Evolutionary conservation across 2,888 invertebrate species (phyloP), one percentile per base, ranked within the genome.

Genomic region (Dendrolimus houi): DNA sequence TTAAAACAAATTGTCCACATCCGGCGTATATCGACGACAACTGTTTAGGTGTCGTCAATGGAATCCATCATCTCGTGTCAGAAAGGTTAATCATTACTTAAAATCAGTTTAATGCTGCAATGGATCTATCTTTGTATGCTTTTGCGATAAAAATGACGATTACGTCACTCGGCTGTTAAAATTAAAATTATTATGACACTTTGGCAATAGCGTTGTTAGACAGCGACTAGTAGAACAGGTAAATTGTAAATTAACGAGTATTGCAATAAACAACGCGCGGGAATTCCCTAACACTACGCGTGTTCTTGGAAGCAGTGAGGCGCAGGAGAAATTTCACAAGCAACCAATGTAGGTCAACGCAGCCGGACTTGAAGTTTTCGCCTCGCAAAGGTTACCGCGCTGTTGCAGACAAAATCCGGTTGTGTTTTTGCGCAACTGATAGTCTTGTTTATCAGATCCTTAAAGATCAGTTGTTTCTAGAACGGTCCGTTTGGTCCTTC

Each of bases 251-350:
- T 12, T 29, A 29, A 29, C 29, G 9, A 47, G 47, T 12, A 12
- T 47, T 47, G 47, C 47, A 29, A 29, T 29, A 6, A 47, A 47
- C 54, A 66, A 70, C 71, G 68, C 65, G 72, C 71, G 72, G 87
- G 87, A 84, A 83, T 77, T 87, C 80, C 88, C 88, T 79, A 74
- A 64, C 60, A 71, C 69, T 69, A 70, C 74, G 72, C 65, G 72
- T 68, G 77, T 87, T 87, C 87, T 83, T 83, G 79, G 85, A 83
- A 87, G 72, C 73, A 73, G 71, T 72, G 77, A 77, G 71, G 75
- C 79, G 79, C 76, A 72, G 86, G 85, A 85, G 89, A 90, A 88
- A 89, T 88, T 88, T 85, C 88, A 84, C 84, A 87, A 89, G 83
- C 76, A 64, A 69, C 65, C 71, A 66, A 89, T 78, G 89, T 90